phyloP scores from a whole-genome alignment of 2,888 invertebrate genomes.

The Amblyjoppa fuscipennis region DNA sequence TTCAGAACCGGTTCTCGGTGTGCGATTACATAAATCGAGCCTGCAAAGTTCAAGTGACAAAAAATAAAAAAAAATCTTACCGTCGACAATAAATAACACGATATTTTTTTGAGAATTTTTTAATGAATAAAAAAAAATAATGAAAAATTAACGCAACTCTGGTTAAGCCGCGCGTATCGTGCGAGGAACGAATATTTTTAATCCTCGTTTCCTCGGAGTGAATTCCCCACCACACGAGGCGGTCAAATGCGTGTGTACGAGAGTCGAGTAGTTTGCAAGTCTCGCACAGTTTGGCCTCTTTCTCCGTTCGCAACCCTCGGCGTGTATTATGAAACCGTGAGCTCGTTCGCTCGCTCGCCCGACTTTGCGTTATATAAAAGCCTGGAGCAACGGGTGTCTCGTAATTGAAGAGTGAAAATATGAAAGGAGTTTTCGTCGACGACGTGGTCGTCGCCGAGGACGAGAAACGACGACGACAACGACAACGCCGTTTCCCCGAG shows the following conservation, averaged over 20 bases:
- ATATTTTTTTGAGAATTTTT: no score
- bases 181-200: conserved; percentile 27
- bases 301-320: conserved; percentile 67
- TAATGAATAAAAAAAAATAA: background rate
- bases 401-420: conserved; percentile 69
- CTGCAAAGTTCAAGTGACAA: background rate
- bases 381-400: conserved; percentile 56
- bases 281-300: conserved; percentile 59
- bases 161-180: background rate
- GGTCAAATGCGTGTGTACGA: conserved; percentile 12
- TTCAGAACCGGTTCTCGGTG: background rate
- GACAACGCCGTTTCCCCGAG: conserved; percentile 30
- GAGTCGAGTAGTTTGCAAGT: conserved; percentile 31
- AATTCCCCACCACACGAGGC: conserved; percentile 21
- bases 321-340: conserved; percentile 71
- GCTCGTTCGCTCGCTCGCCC: conserved; percentile 64
- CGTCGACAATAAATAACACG: no score
- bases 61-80: background rate
- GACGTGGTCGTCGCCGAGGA: conserved; percentile 40
- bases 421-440: conserved; percentile 67
- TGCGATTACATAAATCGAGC: background rate
- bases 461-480: conserved; percentile 20
- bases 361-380: conserved; percentile 65
- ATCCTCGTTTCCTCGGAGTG: conserved; percentile 26
- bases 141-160: background rate